Base-by-base conservation (phyloP, 2,797 vertebrate species). In the Halcyon chelicuti region DNA sequence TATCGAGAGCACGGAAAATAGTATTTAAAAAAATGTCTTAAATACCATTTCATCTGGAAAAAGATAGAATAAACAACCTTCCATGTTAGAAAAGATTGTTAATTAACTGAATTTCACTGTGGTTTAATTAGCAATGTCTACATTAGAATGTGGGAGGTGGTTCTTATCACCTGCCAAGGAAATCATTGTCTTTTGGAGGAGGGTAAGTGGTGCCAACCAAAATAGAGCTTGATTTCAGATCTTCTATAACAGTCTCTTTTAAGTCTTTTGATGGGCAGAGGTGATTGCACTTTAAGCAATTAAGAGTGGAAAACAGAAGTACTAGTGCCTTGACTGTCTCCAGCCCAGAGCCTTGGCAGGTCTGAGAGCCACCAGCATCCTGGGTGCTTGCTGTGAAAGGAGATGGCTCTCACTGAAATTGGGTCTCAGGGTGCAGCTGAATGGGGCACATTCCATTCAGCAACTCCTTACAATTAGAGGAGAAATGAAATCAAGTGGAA, bases 71-170 rank as follows among this genome's bases (percentile, higher is more conserved):
- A 86, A 92, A 54, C 74, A 93, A 88, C 31, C 5, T 86, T 74
- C 81, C 5, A 6, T 85, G 74, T 77, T 91, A 68, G 73, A 70
- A 93, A 96, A 92, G 60, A 26, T 93, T 93, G 63, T 80, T 96
- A 96, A 95, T 96, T 93, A 93, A 88, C 92, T 82, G 54, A 70
- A 93, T 90, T 95, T 96, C 72, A 79, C 89, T 57, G 57, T 88
- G 84, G 87, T 84, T 96, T 96, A 96, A 95, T 97, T 96, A 97
- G 74, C 73, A 77, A 54, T 74, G 93, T 71, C 92, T 75, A 77
- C 0, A 0, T 67, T 92, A 75, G 71, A 89, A 84, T 0, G 20
- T 91, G 78, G 89, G 95, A 95, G 86, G 86, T 94, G 51, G 25
- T 94, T 51, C 78, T 94, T 70, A 77, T 92, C 91, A 95, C 65